These are phyloP conservation scores for Halotydeus destructor DNA, from an alignment of 1,140 invertebrate genomes.

Conservation along the genomic window DNA sequence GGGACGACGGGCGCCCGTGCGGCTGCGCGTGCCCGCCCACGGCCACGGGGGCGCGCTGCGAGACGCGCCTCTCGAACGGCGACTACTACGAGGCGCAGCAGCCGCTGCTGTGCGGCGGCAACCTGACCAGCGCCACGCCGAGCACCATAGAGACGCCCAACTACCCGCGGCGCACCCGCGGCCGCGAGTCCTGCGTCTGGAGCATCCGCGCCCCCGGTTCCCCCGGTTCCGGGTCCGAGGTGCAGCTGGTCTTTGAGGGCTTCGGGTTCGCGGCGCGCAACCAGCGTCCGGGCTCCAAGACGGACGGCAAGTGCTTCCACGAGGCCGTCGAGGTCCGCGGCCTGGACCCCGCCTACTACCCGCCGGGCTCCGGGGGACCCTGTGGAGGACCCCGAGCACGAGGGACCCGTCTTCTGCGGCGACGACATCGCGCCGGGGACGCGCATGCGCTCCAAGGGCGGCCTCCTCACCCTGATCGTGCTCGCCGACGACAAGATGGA, in stretches of 20 bases:
- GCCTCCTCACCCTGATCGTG: neutral
- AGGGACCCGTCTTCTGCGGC: conserved; percentile 7
- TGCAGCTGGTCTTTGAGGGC: neutral
- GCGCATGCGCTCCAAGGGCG: neutral
- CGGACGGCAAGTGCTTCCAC: conserved; percentile 5
- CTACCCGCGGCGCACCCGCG: conserved; percentile 9
- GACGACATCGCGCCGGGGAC: conserved; percentile 3
- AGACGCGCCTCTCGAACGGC: conserved; percentile 7
- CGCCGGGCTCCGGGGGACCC: too few relatives aligned
- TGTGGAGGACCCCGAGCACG: too few relatives aligned
- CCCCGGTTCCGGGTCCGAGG: neutral
- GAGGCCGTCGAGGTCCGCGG: conserved; percentile 5
- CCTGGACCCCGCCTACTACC: conserved; percentile 15
- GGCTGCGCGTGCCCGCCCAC: conserved; percentile 17
- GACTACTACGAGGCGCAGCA: conserved; percentile 10
- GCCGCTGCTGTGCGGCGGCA: conserved; percentile 14
- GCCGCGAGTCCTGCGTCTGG: conserved; percentile 13
- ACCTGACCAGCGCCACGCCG: conserved; percentile 12
- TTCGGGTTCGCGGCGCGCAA: conserved; percentile 7
- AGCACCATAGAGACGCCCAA: conserved; percentile 12
- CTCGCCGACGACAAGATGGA: conserved; percentile 1
- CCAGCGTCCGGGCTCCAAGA: neutral
- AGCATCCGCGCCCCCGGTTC: conserved; percentile 9
- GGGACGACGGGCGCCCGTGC: conserved; percentile 3
- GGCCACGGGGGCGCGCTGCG: conserved; percentile 13